A percentile compares a stretch with the other conserved stretches of the same genome.
These are phyloP conservation scores for Leiothrix lutea DNA, from an alignment of 2,113 vertebrate species.

Conservation along the genomic window DNA sequence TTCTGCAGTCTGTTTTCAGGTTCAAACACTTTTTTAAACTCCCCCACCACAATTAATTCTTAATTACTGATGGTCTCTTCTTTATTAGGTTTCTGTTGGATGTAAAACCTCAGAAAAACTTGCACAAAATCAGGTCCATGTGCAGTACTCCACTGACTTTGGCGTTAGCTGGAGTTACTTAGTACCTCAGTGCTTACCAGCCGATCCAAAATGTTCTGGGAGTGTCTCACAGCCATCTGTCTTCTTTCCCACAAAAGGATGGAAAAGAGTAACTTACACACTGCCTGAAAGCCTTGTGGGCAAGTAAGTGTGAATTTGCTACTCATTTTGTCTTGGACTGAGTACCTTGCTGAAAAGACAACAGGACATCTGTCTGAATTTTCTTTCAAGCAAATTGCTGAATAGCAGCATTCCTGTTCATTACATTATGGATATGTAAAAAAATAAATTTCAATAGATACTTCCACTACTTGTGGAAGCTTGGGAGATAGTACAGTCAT, in stretches of 20 bases:
- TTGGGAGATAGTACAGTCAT: neutral
- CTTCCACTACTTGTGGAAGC: neutral
- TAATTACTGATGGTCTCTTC: neutral
- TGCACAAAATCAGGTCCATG: conserved; percentile 89
- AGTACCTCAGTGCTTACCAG: conserved; percentile 93
- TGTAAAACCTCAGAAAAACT: conserved; percentile 87
- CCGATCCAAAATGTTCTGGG: conserved; percentile 92
- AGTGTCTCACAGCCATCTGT: conserved; percentile 93
- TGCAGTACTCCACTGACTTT: conserved; percentile 94
- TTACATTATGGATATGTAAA: neutral
- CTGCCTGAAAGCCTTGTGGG: conserved; percentile 88
- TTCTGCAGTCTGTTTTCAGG: neutral
- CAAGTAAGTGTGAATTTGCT: conserved; percentile 81
- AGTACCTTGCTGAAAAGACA: neutral
- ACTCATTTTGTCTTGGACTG: neutral
- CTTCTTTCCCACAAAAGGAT: conserved; percentile 90
- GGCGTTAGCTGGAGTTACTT: conserved; percentile 96
- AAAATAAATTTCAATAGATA: neutral
- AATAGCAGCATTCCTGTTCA: accelerated
- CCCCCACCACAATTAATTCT: neutral
- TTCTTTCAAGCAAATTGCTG: neutral
- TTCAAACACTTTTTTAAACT: neutral
- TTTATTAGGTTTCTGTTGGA: conserved; percentile 87
- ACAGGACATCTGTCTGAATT: neutral
- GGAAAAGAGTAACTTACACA: conserved; percentile 91